These are phyloP conservation scores for Intellagama lesueurii DNA, from an alignment of 2,797 vertebrate species.

Conservation along the genomic window DNA sequence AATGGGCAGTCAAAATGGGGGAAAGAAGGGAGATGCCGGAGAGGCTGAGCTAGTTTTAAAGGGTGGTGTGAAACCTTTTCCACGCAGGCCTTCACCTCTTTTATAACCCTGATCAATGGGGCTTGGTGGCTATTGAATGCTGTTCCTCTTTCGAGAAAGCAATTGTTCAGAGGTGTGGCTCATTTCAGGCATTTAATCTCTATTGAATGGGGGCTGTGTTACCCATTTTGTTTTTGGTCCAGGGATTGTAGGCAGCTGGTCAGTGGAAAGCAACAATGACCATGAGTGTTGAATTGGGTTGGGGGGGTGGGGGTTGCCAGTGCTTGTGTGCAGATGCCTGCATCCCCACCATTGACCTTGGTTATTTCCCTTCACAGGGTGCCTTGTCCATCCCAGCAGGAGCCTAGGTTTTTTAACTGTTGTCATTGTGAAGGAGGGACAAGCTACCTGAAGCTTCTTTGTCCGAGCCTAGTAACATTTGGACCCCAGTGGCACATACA, in stretches of 20 bases:
- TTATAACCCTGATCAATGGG: conserved; percentile 69
- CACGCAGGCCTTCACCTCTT: conserved; percentile 66
- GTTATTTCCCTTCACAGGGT: conserved; percentile 67
- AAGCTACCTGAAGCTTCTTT: conserved; percentile 65
- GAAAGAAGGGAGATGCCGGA: not conserved
- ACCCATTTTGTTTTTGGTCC: conserved; percentile 74
- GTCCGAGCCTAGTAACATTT: conserved; percentile 53
- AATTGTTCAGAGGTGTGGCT: conserved; percentile 80
- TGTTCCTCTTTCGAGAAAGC: conserved; percentile 72
- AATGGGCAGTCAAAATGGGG: conserved; percentile 18
- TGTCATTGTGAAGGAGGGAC: conserved; percentile 33
- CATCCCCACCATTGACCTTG: conserved; percentile 77
- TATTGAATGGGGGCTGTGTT: conserved; percentile 75
- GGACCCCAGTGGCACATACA: conserved; percentile 66
- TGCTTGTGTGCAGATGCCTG: conserved; percentile 68
- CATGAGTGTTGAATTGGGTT: conserved; percentile 48
- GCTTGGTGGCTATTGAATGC: conserved; percentile 69
- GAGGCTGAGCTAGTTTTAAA: conserved; percentile 24
- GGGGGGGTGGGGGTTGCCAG: conserved; percentile 57
- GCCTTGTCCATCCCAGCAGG: conserved; percentile 74
- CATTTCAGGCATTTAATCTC: conserved; percentile 80
- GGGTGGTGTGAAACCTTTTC: conserved; percentile 47
- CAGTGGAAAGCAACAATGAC: conserved; percentile 80
- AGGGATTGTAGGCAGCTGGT: conserved; percentile 83
- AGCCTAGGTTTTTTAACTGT: conserved; percentile 49